Conservation (phyloP, 2,888 invertebrate species). For the Sycophila texana region DNA sequence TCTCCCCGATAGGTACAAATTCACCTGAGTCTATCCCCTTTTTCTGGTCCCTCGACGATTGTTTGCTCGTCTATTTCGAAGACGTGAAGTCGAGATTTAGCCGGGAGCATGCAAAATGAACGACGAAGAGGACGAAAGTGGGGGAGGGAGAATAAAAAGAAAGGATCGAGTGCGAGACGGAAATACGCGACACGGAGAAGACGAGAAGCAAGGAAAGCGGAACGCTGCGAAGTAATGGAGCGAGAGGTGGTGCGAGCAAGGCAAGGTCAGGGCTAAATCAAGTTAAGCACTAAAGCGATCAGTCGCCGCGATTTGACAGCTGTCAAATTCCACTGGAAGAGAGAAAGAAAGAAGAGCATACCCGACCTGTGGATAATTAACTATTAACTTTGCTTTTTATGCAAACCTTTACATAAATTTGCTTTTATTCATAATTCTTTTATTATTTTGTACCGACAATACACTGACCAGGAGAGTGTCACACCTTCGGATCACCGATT, state of each 20-base stretch:
- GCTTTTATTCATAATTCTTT: no score
- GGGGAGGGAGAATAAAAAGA: neutral
- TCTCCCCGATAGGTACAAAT: no score
- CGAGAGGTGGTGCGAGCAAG: neutral
- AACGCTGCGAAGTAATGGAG: slow-evolving; percentile 30
- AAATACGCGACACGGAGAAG: neutral
- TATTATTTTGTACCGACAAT: no score
- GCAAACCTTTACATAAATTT: no score
- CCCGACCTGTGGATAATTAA: slow-evolving; percentile 21
- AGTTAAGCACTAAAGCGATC: slow-evolving; percentile 52
- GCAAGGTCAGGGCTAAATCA: slow-evolving; percentile 52
- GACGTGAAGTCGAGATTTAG: no score
- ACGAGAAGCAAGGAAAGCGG: slow-evolving; percentile 6
- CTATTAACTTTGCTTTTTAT: neutral
- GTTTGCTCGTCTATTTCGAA: no score
- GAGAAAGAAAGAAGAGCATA: slow-evolving; percentile 18
- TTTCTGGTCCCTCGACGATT: no score
- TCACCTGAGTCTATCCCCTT: no score
- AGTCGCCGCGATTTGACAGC: slow-evolving; percentile 48
- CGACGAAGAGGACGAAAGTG: neutral
- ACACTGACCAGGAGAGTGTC: no score
- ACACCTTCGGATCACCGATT: no score
- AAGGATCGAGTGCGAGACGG: neutral
- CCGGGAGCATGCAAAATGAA: neutral
- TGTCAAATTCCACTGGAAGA: slow-evolving; percentile 36